Conservation (phyloP, 1,140 invertebrate genomes). For the Musca vetustissima region DNA sequence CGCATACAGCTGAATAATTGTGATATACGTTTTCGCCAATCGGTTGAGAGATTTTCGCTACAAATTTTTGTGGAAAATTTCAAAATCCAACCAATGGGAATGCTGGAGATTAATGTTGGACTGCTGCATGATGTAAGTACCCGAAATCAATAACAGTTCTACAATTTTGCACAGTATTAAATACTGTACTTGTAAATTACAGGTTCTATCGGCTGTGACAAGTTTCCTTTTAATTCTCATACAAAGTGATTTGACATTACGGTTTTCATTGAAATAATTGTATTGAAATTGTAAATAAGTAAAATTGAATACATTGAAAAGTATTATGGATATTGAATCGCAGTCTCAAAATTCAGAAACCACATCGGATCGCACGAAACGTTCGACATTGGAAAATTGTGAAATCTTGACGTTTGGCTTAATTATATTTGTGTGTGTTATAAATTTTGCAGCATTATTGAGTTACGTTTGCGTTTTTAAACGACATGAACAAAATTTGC, state of each 20-base stretch:
- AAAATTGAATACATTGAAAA: too few relatives aligned
- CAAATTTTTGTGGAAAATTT: slow-evolving; percentile 35
- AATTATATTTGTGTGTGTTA: neutral
- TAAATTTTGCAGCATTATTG: neutral
- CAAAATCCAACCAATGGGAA: slow-evolving; percentile 42
- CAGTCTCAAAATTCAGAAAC: neutral
- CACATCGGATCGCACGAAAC: neutral
- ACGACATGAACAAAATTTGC: slow-evolving; percentile 16
- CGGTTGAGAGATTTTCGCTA: slow-evolving; percentile 44
- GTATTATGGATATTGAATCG: too few relatives aligned
- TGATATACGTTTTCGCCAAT: slow-evolving; percentile 43
- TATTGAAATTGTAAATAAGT: neutral
- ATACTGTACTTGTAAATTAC: neutral
- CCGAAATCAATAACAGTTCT: too few relatives aligned
- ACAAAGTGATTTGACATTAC: slow-evolving; percentile 41
- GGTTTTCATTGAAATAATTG: slow-evolving; percentile 43
- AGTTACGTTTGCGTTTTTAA: slow-evolving; percentile 5
- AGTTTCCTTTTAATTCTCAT: slow-evolving; percentile 45
- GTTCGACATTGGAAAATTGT: neutral
- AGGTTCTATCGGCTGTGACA: slow-evolving; percentile 39
- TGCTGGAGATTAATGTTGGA: slow-evolving; percentile 38
- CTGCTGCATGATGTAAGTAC: slow-evolving; percentile 38
- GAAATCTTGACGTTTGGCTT: neutral
- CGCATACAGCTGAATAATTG: slow-evolving; percentile 34
- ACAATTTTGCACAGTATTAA: neutral